These are phyloP conservation scores for Entomobrya proxima DNA, from an alignment of 2,888 invertebrate genomes.

Conservation along the genomic window DNA sequence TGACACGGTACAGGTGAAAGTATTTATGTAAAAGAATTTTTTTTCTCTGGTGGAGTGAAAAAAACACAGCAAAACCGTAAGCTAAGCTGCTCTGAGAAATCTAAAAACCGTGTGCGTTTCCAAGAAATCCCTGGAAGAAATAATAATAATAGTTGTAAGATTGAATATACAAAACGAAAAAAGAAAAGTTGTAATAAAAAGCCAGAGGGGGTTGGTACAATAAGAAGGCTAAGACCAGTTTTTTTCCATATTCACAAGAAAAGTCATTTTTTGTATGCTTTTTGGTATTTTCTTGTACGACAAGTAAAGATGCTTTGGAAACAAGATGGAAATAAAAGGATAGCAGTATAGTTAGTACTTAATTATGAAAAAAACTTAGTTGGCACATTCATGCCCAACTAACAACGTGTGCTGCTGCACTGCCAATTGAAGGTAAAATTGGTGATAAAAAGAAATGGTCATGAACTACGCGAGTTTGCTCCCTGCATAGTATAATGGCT, in stretches of 20 bases:
- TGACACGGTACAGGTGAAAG: constrained; percentile 14
- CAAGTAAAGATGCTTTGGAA: not conserved
- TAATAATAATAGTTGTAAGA: not conserved
- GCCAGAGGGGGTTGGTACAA: not conserved
- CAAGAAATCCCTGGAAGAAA: not conserved
- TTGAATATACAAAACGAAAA: not conserved
- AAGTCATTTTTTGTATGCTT: too few relatives aligned
- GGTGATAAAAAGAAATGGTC: constrained; percentile 4
- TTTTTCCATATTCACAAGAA: too few relatives aligned
- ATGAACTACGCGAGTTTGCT: not conserved
- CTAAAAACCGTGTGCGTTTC: not conserved
- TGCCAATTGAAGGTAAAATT: not conserved
- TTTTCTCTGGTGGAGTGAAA: not conserved
- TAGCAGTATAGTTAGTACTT: not conserved
- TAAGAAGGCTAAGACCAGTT: too few relatives aligned
- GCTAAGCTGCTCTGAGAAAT: not conserved
- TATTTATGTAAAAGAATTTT: constrained; percentile 3
- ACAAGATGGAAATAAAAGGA: not conserved
- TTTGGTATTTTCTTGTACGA: too few relatives aligned
- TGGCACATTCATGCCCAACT: not conserved
- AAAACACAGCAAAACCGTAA: too few relatives aligned
- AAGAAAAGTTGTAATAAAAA: not conserved
- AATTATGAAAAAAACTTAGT: not conserved
- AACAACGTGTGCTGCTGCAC: not conserved
- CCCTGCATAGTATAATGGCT: not conserved